Conservation (phyloP, 2,113 vertebrate genomes). For the Dinomys branickii region DNA sequence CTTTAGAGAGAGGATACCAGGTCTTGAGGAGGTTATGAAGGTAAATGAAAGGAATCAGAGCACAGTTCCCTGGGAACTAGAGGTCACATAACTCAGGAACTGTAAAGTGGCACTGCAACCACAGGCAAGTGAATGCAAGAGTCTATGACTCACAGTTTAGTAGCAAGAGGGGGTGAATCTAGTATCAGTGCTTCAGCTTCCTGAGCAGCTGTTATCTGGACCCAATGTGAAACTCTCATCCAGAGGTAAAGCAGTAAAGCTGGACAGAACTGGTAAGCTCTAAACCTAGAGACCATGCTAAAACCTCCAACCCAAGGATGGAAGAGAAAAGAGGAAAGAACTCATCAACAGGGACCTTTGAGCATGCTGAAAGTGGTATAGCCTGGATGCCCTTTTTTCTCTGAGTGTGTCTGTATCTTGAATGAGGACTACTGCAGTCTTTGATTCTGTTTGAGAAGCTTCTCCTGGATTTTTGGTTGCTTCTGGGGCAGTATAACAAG, state of each 20-base stretch:
- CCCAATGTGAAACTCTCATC: background rate
- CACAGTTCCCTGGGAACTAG: background rate
- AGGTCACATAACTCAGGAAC: conserved; percentile 34
- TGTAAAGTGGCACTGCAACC: background rate
- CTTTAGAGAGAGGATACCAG: background rate
- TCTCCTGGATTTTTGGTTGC: background rate
- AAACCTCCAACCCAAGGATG: background rate
- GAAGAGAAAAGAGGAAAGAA: background rate
- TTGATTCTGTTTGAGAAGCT: background rate
- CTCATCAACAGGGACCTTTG: background rate
- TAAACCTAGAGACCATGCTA: background rate
- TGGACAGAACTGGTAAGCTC: background rate
- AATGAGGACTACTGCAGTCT: background rate
- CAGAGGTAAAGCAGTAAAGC: background rate
- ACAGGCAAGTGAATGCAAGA: background rate
- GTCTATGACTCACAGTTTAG: background rate
- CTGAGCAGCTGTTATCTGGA: background rate
- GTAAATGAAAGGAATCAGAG: background rate
- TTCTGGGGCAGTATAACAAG: background rate
- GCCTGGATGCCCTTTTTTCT: background rate
- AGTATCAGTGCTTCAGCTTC: background rate
- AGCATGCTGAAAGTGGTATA: background rate
- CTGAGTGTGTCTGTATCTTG: background rate
- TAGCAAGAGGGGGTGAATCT: background rate
- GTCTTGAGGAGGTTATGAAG: background rate